Conservation (phyloP, 2,113 vertebrate species). For the Acanthochromis polyacanthus region DNA sequence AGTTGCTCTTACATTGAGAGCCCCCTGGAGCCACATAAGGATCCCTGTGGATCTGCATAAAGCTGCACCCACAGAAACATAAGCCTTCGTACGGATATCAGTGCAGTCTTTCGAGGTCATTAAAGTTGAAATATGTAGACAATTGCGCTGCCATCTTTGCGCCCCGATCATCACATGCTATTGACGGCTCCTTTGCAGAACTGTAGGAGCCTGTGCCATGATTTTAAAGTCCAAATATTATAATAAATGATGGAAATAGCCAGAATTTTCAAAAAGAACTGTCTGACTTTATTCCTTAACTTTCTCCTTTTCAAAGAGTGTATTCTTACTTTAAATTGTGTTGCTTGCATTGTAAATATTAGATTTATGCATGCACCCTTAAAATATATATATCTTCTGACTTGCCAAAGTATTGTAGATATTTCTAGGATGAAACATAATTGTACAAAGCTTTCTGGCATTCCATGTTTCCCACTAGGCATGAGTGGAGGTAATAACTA, state of each 20-base stretch:
- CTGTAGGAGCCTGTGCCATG: neutral
- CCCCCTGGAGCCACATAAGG: slow-evolving; percentile 67
- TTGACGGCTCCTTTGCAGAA: neutral
- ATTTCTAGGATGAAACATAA: neutral
- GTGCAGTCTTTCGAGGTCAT: slow-evolving; percentile 53
- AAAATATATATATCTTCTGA: neutral
- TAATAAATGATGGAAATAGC: neutral
- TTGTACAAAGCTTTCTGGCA: neutral
- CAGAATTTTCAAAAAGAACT: too few relatives aligned
- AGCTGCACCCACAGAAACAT: slow-evolving; percentile 74
- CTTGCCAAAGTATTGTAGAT: neutral
- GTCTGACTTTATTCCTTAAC: neutral
- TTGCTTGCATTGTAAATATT: too few relatives aligned
- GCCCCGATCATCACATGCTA: neutral
- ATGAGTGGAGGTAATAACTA: neutral
- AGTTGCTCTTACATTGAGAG: slow-evolving; percentile 67
- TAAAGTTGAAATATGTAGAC: slow-evolving; percentile 65
- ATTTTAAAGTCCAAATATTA: neutral
- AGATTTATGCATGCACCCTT: too few relatives aligned
- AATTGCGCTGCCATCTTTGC: slow-evolving; percentile 35
- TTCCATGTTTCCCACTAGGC: slow-evolving; percentile 16
- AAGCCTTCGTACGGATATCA: slow-evolving; percentile 65
- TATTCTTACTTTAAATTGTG: neutral
- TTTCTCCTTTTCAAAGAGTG: neutral
- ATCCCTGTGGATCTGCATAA: slow-evolving; percentile 57